phyloP scores from a whole-genome alignment of 2,797 vertebrate genomes.

The Halcyon leucocephala region DNA sequence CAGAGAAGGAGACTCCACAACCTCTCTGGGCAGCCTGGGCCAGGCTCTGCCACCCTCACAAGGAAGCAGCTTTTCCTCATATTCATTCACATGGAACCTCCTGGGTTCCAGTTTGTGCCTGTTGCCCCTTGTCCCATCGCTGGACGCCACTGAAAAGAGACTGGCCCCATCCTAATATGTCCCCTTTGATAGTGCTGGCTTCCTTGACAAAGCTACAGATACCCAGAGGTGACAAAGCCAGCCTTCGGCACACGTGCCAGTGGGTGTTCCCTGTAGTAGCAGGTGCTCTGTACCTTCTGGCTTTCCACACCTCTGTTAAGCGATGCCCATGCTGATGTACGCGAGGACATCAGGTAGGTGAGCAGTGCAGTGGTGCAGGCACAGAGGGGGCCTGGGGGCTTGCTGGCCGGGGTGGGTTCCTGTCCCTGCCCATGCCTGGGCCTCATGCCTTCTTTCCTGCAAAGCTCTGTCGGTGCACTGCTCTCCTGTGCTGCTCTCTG shows the following conservation, averaged over 20 bases:
- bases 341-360: neutral
- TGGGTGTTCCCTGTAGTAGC: neutral
- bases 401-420: neutral
- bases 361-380: neutral
- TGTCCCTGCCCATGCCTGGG: rapidly evolving
- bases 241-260: neutral
- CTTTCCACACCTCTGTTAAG: neutral
- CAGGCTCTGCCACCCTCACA: neutral
- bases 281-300: neutral
- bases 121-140: neutral
- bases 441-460: neutral
- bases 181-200: neutral
- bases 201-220: neutral
- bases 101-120: neutral
- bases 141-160: neutral
- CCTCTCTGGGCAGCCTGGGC: neutral
- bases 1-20: neutral
- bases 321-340: neutral
- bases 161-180: neutral
- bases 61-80: neutral
- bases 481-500: neutral
- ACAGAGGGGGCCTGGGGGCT: neutral
- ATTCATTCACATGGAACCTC: neutral
- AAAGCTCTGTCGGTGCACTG: neutral
- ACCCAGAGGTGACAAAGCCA: neutral